A percentile compares a stretch with the other conserved stretches of the same genome.
Evolutionary conservation across 2,113 vertebrate genomes (phyloP).

Genomic region (Vombatus ursinus): DNA sequence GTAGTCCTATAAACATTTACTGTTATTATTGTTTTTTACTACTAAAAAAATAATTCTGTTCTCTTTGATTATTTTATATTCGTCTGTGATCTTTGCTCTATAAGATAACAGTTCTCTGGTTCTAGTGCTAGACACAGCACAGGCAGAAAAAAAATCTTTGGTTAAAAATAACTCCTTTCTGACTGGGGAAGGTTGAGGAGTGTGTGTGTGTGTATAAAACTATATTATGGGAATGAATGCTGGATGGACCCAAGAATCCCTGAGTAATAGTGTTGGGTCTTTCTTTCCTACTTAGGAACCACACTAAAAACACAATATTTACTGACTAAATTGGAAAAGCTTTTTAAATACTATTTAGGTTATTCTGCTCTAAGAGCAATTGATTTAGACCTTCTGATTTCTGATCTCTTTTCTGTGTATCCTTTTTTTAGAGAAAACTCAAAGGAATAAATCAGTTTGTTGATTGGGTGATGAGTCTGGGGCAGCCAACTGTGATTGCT

Average conservation of each 20-base stretch:
- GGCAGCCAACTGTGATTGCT: neutral
- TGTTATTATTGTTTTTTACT: neutral
- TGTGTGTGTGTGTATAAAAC: neutral
- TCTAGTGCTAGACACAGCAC: neutral
- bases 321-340: neutral
- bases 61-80: neutral
- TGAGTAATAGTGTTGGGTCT: neutral
- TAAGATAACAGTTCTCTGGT: neutral
- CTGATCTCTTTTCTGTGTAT: neutral
- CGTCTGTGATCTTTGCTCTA: neutral
- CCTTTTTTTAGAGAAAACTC: constrained; percentile 28
- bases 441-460: constrained; percentile 4
- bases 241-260: neutral
- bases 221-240: neutral
- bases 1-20: neutral
- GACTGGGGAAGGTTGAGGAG: neutral
- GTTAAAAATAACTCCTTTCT: neutral
- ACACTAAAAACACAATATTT: neutral
- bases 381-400: neutral
- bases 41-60: neutral
- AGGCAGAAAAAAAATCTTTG: neutral
- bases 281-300: neutral
- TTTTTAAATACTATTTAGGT: neutral
- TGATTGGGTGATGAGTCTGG: neutral
- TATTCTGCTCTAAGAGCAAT: neutral